Conservation (phyloP, 2,113 vertebrate species). For the Elephantulus edwardii region DNA sequence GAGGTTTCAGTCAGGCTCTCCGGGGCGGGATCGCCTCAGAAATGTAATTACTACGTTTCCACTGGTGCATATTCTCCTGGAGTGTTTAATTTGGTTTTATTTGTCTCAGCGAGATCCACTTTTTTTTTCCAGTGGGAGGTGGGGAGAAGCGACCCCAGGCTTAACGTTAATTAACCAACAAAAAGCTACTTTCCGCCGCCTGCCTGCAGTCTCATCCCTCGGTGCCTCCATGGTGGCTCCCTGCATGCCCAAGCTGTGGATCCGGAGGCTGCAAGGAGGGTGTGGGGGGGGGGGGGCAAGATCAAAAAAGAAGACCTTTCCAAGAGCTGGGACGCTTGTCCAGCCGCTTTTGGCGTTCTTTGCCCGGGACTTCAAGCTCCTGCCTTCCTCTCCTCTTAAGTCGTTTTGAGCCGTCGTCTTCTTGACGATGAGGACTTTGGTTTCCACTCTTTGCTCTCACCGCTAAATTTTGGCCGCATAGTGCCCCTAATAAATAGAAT, state of each 20-base stretch:
- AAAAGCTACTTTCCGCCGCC: slow-evolving; percentile 45
- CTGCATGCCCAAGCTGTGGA: neutral
- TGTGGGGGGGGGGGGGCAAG: too few relatives aligned
- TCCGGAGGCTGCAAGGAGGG: neutral
- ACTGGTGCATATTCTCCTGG: slow-evolving; percentile 43
- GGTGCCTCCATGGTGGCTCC: neutral
- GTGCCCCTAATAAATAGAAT: slow-evolving; percentile 53
- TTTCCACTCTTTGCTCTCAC: neutral
- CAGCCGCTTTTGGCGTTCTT: neutral
- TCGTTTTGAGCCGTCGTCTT: neutral
- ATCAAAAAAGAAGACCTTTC: neutral
- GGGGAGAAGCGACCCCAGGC: slow-evolving; percentile 41
- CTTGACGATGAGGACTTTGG: neutral
- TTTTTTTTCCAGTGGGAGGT: neutral
- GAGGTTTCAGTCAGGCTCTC: slow-evolving; percentile 47
- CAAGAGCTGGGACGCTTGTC: neutral
- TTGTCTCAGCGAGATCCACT: slow-evolving; percentile 51
- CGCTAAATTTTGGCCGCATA: neutral
- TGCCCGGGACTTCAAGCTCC: neutral
- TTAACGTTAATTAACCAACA: slow-evolving; percentile 66
- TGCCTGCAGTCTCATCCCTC: neutral
- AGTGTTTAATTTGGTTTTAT: slow-evolving; percentile 69
- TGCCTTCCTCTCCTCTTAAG: neutral
- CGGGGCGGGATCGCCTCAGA: slow-evolving; percentile 42
- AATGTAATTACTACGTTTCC: slow-evolving; percentile 72